Percentiles rank a stretch among this genome's conserved stretches.
phyloP scores from a whole-genome alignment of 2,113 vertebrate species.

The Paradoxurus hermaphroditus region DNA sequence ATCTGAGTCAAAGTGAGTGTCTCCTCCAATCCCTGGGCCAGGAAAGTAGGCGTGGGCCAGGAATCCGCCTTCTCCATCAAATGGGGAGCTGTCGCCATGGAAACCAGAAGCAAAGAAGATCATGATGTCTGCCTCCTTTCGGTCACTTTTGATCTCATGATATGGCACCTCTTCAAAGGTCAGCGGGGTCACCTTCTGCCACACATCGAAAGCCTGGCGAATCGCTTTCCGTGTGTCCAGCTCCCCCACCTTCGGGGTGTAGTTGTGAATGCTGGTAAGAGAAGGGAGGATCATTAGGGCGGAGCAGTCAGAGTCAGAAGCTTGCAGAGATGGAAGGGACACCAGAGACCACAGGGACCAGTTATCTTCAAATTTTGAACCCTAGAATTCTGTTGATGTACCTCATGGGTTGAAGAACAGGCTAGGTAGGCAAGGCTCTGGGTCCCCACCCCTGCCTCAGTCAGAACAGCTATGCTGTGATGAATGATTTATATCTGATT shows the following conservation, averaged over 20 bases:
- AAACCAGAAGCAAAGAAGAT: slow-evolving; percentile 99
- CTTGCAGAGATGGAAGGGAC: neutral
- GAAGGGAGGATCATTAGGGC: slow-evolving; percentile 29
- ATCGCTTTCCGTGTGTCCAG: slow-evolving; percentile 96
- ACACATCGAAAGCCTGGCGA: slow-evolving; percentile 97
- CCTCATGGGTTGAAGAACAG: neutral
- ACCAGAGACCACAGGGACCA: neutral
- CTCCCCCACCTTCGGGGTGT: slow-evolving; percentile 97
- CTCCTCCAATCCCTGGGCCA: slow-evolving; percentile 97
- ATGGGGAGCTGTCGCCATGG: slow-evolving; percentile 97
- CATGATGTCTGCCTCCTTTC: slow-evolving; percentile 98
- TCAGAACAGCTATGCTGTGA: neutral
- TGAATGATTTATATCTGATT: neutral
- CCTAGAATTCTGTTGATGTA: neutral
- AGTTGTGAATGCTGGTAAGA: slow-evolving; percentile 94
- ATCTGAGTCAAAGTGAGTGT: slow-evolving; percentile 98
- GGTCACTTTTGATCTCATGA: slow-evolving; percentile 95
- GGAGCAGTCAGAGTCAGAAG: neutral
- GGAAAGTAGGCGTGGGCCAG: slow-evolving; percentile 98
- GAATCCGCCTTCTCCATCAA: slow-evolving; percentile 98
- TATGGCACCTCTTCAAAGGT: slow-evolving; percentile 98
- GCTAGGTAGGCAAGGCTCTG: neutral
- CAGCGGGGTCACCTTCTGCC: slow-evolving; percentile 97
- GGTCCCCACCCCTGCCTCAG: neutral
- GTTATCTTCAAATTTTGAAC: neutral